These are phyloP conservation scores for Paraplagusia blochii DNA, from an alignment of 2,113 vertebrate species.

Conservation along the genomic window DNA sequence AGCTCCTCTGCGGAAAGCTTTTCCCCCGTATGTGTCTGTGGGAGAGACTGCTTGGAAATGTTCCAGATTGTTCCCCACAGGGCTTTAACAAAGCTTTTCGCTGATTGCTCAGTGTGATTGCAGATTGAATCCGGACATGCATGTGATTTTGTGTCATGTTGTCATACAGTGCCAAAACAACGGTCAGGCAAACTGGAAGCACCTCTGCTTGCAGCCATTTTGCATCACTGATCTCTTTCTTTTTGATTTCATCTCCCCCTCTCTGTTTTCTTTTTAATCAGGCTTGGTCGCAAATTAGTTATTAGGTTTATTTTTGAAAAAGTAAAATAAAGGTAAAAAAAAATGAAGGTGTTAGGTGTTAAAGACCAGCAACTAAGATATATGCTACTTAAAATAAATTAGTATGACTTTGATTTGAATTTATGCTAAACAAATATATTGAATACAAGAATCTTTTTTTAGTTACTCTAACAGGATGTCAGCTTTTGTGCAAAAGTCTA, in stretches of 20 bases:
- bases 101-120: conserved; percentile 59
- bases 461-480: too few relatives aligned
- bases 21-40: conserved; percentile 22
- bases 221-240: not conserved
- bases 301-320: too few relatives aligned
- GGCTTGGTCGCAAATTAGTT: too few relatives aligned
- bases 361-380: too few relatives aligned
- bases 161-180: conserved; percentile 25
- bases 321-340: too few relatives aligned
- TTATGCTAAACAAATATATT: too few relatives aligned
- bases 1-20: conserved; percentile 59
- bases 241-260: not conserved
- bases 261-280: too few relatives aligned
- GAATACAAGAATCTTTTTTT: too few relatives aligned
- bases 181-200: conserved; percentile 1
- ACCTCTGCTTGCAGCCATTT: conserved; percentile 8
- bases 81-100: conserved; percentile 40
- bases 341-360: too few relatives aligned
- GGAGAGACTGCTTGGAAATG: conserved; percentile 67
- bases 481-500: too few relatives aligned
- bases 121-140: conserved; percentile 47
- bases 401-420: too few relatives aligned
- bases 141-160: conserved; percentile 49
- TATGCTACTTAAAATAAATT: too few relatives aligned
- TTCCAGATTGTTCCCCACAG: conserved; percentile 65